A percentile compares a stretch with the other conserved stretches of the same genome.
Conservation (phyloP, 2,113 vertebrate genomes). For the Thamnophis sirtalis region DNA sequence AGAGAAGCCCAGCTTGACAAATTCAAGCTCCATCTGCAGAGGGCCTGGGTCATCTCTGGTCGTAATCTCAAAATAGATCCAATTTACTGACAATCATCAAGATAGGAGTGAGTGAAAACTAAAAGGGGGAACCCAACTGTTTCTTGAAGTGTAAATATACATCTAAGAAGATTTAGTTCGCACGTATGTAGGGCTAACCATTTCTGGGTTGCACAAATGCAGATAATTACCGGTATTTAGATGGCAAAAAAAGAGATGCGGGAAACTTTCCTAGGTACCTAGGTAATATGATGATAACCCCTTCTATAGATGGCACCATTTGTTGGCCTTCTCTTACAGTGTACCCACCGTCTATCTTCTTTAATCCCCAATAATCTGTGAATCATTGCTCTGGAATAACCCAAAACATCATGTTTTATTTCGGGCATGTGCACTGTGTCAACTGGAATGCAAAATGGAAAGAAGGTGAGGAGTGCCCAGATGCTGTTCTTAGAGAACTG, state of each 20-base stretch:
- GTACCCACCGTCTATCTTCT: neutral
- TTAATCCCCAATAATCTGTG: neutral
- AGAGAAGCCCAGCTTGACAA: neutral
- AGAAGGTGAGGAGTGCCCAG: neutral
- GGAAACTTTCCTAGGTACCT: neutral
- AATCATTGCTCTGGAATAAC: neutral
- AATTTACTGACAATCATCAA: neutral
- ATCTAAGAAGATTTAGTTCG: neutral
- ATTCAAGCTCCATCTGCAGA: neutral
- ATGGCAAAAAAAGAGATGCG: neutral
- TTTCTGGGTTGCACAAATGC: neutral
- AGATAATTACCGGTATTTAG: neutral
- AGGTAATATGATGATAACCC: neutral
- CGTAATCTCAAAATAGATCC: neutral
- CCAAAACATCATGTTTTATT: neutral
- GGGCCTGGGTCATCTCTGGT: neutral
- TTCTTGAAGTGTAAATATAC: neutral
- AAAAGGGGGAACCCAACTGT: neutral
- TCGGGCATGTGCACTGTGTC: no score
- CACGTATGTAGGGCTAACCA: neutral
- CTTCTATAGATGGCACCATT: neutral
- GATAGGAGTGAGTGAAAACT: neutral
- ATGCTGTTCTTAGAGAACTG: neutral
- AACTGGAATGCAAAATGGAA: neutral
- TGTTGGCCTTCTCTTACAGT: neutral